A percentile compares a stretch with the other conserved stretches of the same genome.
phyloP scores from a whole-genome alignment of 2,797 vertebrate genomes.

The Gadopsis bispinosus region DNA sequence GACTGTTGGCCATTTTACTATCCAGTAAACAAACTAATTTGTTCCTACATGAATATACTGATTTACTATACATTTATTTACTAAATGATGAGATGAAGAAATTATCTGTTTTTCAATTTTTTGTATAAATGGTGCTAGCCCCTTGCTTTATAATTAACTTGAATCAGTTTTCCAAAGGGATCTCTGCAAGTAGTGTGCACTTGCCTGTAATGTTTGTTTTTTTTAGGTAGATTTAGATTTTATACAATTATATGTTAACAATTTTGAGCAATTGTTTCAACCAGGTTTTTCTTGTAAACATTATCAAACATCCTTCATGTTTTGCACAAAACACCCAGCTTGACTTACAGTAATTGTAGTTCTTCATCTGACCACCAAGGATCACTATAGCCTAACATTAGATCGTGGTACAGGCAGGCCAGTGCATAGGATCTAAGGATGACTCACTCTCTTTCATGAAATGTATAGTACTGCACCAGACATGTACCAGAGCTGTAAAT shows the following conservation, averaged over 20 bases:
- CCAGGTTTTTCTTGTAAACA: neutral
- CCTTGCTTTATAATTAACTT: neutral
- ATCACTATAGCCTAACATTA: slow-evolving; percentile 58
- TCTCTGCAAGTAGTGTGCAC: neutral
- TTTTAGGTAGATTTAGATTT: neutral
- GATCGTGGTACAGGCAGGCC: neutral
- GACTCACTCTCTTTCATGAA: slow-evolving; percentile 6
- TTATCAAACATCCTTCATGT: neutral
- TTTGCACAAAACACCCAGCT: neutral
- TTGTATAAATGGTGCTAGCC: neutral
- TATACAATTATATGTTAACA: neutral
- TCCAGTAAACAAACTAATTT: neutral
- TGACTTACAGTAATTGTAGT: slow-evolving; percentile 39
- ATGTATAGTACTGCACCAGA: neutral
- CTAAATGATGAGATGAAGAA: neutral
- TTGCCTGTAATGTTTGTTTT: no score
- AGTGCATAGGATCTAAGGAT: neutral
- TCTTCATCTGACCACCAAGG: slow-evolving; percentile 57
- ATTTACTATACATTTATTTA: neutral
- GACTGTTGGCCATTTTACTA: no score
- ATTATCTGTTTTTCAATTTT: neutral
- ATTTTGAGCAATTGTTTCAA: neutral
- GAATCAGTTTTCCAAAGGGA: neutral
- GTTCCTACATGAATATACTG: neutral
- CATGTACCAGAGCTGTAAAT: neutral